Evolutionary conservation across 2,113 vertebrate genomes (phyloP).

Genomic region (Hippocampus guttulatus): DNA sequence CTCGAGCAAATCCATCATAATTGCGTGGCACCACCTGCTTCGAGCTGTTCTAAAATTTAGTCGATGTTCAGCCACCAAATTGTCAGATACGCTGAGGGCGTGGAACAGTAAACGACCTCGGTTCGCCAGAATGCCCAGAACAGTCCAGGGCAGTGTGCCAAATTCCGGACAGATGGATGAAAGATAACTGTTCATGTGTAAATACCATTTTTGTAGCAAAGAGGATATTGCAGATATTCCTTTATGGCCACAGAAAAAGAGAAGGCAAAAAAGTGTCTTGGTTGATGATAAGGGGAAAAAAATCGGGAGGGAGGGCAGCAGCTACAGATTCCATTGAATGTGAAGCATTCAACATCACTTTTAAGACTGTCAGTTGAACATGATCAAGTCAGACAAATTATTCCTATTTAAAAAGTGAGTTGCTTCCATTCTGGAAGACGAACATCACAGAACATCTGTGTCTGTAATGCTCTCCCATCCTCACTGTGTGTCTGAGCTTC

Average conservation of each 20-base stretch:
- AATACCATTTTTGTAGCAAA: too few relatives aligned
- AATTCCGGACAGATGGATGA: too few relatives aligned
- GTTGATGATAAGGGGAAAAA: conserved; percentile 4
- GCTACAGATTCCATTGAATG: conserved; percentile 2
- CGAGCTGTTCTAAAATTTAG: too few relatives aligned
- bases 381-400: conserved; percentile 48
- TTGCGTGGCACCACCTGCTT: too few relatives aligned
- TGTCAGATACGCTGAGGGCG: too few relatives aligned
- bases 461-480: conserved; percentile 5
- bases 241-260: neutral
- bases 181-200: too few relatives aligned
- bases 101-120: too few relatives aligned
- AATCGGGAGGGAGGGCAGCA: conserved; percentile 3
- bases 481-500: neutral
- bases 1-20: too few relatives aligned
- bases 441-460: conserved; percentile 16
- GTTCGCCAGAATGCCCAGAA: too few relatives aligned
- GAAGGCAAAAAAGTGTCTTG: neutral
- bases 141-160: too few relatives aligned
- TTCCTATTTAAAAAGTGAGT: conserved; percentile 26
- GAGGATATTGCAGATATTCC: too few relatives aligned
- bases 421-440: conserved; percentile 23
- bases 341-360: conserved; percentile 34
- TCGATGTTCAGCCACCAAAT: too few relatives aligned
- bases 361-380: conserved; percentile 17